Evolutionary conservation across 2,113 vertebrate species (phyloP).

Genomic region (Tricholaema leucomelas): DNA sequence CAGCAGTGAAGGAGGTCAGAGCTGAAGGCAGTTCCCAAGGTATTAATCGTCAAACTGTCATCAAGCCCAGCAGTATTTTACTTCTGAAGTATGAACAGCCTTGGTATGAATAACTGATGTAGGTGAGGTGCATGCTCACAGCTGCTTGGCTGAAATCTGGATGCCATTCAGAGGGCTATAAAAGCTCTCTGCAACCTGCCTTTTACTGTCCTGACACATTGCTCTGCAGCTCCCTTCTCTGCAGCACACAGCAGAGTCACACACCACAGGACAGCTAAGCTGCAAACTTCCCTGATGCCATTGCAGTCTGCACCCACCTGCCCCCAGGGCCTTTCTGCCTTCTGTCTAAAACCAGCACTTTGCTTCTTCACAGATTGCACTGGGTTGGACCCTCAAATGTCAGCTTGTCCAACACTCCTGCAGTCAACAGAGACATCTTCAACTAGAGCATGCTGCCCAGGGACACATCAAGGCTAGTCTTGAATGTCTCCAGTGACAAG

Average conservation of each 20-base stretch:
- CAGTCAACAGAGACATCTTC: too few relatives aligned
- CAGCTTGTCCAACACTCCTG: too few relatives aligned
- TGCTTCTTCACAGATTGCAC: neutral
- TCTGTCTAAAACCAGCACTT: rapidly evolving
- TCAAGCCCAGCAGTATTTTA: neutral
- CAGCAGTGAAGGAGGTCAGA: neutral
- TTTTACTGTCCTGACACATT: neutral
- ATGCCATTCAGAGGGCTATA: neutral
- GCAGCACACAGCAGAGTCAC: neutral
- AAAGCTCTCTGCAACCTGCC: rapidly evolving
- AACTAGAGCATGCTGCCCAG: too few relatives aligned
- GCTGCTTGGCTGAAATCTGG: neutral
- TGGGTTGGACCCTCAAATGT: too few relatives aligned
- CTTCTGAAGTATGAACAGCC: neutral
- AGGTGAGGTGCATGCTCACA: neutral
- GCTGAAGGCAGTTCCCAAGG: neutral
- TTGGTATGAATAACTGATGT: neutral
- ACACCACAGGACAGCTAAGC: neutral
- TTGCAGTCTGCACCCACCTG: neutral
- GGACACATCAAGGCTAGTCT: too few relatives aligned
- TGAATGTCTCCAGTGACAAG: too few relatives aligned
- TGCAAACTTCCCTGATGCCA: neutral
- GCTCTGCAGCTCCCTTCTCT: neutral
- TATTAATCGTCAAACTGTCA: neutral
- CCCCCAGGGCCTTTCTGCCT: neutral